Evolutionary conservation across 2,113 vertebrate species (phyloP).

Genomic region (Chaetura pelagica): DNA sequence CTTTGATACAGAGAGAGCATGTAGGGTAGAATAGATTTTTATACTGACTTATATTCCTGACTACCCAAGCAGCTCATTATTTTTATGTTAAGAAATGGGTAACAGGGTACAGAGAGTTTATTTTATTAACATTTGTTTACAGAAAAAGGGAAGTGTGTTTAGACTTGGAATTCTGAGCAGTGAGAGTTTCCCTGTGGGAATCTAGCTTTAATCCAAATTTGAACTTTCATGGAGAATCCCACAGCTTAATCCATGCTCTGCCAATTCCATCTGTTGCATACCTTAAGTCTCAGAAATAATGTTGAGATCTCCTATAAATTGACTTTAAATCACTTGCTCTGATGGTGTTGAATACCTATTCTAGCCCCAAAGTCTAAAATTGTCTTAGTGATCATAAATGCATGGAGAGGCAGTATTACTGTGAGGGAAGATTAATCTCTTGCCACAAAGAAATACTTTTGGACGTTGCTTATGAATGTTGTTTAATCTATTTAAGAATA

Average conservation of each 20-base stretch:
- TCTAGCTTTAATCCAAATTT: background rate
- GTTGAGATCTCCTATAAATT: background rate
- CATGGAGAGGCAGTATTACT: background rate
- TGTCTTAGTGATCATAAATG: background rate
- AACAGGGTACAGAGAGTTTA: constrained; percentile 42
- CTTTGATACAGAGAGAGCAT: background rate
- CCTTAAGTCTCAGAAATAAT: background rate
- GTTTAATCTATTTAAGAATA: constrained; percentile 50
- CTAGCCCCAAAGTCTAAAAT: background rate
- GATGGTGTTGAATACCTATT: background rate
- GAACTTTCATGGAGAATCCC: constrained; percentile 1
- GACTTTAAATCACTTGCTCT: background rate
- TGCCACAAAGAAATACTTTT: background rate
- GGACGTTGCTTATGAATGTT: constrained; percentile 37
- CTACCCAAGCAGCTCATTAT: background rate
- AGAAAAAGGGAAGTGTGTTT: constrained; percentile 24
- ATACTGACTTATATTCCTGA: constrained; percentile 14
- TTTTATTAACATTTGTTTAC: constrained; percentile 60
- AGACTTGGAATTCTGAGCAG: constrained; percentile 11
- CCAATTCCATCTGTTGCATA: background rate
- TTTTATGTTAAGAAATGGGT: constrained; percentile 31
- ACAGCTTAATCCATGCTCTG: background rate
- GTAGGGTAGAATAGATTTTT: constrained; percentile 25
- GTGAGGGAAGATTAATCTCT: background rate
- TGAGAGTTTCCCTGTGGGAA: background rate